Conservation (phyloP, 2,113 vertebrate species). For the Semnornis frantzii region DNA sequence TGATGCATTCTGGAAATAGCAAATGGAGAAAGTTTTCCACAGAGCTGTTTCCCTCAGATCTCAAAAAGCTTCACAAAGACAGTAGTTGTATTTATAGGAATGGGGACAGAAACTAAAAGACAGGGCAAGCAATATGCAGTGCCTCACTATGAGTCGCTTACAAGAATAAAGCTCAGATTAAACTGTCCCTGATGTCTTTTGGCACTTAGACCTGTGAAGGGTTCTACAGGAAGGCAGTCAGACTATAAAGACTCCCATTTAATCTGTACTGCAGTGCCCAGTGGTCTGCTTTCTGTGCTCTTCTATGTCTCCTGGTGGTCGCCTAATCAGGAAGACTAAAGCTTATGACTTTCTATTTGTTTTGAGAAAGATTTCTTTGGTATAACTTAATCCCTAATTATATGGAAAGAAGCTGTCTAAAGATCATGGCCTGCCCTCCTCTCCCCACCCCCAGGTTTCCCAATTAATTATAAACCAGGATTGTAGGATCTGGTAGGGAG, state of each 20-base stretch:
- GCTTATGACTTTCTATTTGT: slow-evolving; percentile 33
- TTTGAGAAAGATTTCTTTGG: slow-evolving; percentile 36
- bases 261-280: neutral
- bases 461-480: slow-evolving; percentile 7
- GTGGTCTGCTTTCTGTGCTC: neutral
- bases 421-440: neutral
- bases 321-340: neutral
- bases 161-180: neutral
- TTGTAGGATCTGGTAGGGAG: neutral
- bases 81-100: neutral
- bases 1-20: neutral
- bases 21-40: neutral
- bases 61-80: neutral
- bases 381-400: slow-evolving; percentile 9
- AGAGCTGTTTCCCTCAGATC: neutral
- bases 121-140: accelerated
- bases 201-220: neutral
- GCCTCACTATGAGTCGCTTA: neutral
- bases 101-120: neutral
- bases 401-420: neutral
- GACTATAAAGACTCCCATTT: neutral
- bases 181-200: neutral
- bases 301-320: neutral
- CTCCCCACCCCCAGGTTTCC: neutral
- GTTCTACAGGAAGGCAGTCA: neutral